These are phyloP conservation scores for Poeciliopsis gracilis DNA, from an alignment of 2,797 vertebrate species.

Conservation along the genomic window DNA sequence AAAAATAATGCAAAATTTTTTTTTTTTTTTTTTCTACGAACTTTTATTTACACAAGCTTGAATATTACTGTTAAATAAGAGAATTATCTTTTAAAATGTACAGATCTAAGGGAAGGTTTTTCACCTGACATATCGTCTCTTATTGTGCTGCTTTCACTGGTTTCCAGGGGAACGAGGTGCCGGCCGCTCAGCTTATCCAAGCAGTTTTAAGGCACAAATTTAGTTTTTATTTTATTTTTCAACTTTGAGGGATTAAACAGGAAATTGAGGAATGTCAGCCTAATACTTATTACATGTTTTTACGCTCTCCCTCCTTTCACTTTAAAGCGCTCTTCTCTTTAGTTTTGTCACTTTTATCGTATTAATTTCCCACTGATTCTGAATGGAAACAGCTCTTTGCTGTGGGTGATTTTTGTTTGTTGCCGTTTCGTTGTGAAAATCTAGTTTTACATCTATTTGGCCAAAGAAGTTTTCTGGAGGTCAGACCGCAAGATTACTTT, in stretches of 20 bases:
- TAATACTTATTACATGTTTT: slow-evolving; percentile 30
- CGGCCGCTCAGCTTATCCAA: slow-evolving; percentile 24
- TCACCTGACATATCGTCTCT: slow-evolving; percentile 43
- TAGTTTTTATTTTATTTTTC: slow-evolving; percentile 24
- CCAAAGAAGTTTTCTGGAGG: slow-evolving; percentile 44
- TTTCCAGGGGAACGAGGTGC: slow-evolving; percentile 17
- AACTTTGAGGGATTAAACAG: slow-evolving; percentile 3
- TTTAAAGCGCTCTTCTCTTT: not conserved
- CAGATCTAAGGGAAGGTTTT: slow-evolving; percentile 43
- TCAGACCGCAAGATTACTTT: not conserved
- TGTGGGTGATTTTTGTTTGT: not conserved
- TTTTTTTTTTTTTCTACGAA: not conserved
- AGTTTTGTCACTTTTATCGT: not conserved
- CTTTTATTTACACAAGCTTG: slow-evolving; percentile 11
- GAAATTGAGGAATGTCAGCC: slow-evolving; percentile 57
- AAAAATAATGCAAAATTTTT: slow-evolving; percentile 1
- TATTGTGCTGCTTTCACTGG: slow-evolving; percentile 37
- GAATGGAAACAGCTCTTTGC: not conserved
- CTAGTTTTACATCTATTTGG: slow-evolving; percentile 25
- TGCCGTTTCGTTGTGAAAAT: not conserved
- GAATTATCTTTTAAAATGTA: slow-evolving; percentile 46
- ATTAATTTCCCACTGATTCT: not conserved
- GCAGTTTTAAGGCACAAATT: slow-evolving; percentile 23
- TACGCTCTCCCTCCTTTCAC: not conserved
- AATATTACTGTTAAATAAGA: slow-evolving; percentile 28